Conservation (phyloP, 2,797 vertebrate species). For the Amazona finschi region DNA sequence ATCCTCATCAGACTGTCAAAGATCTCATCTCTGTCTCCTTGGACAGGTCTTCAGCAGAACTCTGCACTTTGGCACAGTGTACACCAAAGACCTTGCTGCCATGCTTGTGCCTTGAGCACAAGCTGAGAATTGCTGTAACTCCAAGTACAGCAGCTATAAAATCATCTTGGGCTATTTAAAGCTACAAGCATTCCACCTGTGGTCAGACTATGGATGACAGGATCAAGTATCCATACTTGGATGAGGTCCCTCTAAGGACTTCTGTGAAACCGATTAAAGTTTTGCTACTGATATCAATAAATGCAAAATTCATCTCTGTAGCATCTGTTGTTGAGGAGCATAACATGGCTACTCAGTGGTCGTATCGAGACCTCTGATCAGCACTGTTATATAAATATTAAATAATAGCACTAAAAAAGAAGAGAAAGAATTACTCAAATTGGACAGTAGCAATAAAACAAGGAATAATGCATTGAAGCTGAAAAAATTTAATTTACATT, state of each 20-base stretch:
- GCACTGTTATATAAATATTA: slow-evolving; percentile 30
- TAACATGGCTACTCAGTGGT: not conserved
- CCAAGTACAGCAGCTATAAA: not conserved
- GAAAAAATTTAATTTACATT: slow-evolving; percentile 51
- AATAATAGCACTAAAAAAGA: slow-evolving; percentile 19
- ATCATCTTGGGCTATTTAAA: not conserved
- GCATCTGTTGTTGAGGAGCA: not conserved
- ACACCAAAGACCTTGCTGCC: not conserved
- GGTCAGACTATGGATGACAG: not conserved
- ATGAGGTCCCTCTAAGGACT: not conserved
- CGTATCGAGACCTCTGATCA: not conserved
- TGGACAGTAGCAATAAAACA: slow-evolving; percentile 48
- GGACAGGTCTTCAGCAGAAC: not conserved
- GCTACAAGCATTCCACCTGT: fast-evolving
- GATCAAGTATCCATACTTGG: not conserved
- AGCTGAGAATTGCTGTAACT: not conserved
- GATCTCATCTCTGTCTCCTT: not conserved
- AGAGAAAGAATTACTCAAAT: slow-evolving; percentile 23
- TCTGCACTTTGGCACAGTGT: not conserved
- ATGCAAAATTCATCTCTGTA: not conserved
- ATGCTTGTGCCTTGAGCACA: not conserved
- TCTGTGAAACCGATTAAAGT: not conserved
- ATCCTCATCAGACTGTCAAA: not conserved
- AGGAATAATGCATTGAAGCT: slow-evolving; percentile 18
- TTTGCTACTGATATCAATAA: not conserved